phyloP scores from a whole-genome alignment of 2,888 invertebrate genomes.

The Dichetophora obliterata region DNA sequence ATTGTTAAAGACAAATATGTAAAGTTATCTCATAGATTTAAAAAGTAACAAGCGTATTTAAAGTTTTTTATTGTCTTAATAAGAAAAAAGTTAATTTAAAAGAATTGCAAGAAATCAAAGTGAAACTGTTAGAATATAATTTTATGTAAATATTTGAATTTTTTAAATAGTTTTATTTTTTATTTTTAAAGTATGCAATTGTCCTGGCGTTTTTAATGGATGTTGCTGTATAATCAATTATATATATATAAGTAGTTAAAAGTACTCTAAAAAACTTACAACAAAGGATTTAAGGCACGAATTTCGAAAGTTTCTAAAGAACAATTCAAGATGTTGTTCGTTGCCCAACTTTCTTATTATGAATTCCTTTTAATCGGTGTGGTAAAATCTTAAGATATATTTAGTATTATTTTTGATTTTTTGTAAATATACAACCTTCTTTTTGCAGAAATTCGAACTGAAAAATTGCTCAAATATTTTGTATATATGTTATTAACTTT shows the following conservation, averaged over 20 bases:
- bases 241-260: background rate
- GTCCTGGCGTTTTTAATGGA: background rate
- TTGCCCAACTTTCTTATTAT: too few species aligned
- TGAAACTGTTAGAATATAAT: conserved; percentile 4
- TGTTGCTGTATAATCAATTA: background rate
- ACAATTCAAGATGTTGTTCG: too few species aligned
- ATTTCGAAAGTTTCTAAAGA: too few species aligned
- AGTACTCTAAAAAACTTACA: background rate
- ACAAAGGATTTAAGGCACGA: too few species aligned
- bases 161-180: background rate
- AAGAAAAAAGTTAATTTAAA: background rate
- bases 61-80: background rate
- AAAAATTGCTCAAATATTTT: conserved; percentile 38
- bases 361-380: too few species aligned
- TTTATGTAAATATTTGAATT: conserved; percentile 12
- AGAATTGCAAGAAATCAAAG: background rate
- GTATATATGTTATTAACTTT: background rate
- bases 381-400: background rate
- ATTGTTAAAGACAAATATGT: too few species aligned
- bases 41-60: background rate
- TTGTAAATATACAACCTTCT: background rate
- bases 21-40: too few species aligned
- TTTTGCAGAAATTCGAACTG: conserved; percentile 9
- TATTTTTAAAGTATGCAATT: background rate
- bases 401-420: background rate